Base-by-base conservation (phyloP, 1,140 invertebrate genomes). In the Lasioglossum albipes region DNA sequence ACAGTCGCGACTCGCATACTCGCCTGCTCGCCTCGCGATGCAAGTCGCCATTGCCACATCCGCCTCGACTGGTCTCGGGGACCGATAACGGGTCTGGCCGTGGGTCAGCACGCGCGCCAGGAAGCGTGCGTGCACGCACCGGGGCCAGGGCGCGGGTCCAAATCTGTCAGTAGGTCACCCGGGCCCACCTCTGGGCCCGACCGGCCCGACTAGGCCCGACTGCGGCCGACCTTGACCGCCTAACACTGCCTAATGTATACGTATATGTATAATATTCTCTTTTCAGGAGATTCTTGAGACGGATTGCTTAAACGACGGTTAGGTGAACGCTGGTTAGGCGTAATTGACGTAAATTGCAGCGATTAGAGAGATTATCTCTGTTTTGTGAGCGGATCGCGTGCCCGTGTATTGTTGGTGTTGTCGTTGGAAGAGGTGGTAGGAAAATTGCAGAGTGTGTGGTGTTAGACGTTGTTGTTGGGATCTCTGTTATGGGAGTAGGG, bases 81-180 rank as follows among this genome's bases (percentile, higher is more conserved):
- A 22, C 45, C 81, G 73, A 82, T 90, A 88, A 88, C 87, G 88
- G 36, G 88, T 89, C 80, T 75, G 57, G n/a, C 36, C 49, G 68
- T 49, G 71, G 61, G 61, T 70, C 66, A 68, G 10, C 70, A 65
- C 36, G 72, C 16, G 27, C 45, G 66, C 45, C 13, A 6, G 52
- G 18, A 16, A 36, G 57, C 54, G 59, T 70, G 70, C 68, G 64
- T 64, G 45, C 49, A 45, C 57, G 70, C 78, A 27, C 49, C 49
- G 52, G 22, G 73, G 52, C 57, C 66, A 68, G 72, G 54, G 89
- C 85, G 59, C 22, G 61, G 83, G 68, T 86, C 90, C 90, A 90
- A 92, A 92, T 91, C 90, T 89, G 91, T 90, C 89, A 92, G 90
- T 92, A 84, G 91, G 91, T 92, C 91, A 92, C 68, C 74, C 27